Base-by-base conservation (phyloP, 2,113 vertebrate species). In the Morone chrysops region DNA sequence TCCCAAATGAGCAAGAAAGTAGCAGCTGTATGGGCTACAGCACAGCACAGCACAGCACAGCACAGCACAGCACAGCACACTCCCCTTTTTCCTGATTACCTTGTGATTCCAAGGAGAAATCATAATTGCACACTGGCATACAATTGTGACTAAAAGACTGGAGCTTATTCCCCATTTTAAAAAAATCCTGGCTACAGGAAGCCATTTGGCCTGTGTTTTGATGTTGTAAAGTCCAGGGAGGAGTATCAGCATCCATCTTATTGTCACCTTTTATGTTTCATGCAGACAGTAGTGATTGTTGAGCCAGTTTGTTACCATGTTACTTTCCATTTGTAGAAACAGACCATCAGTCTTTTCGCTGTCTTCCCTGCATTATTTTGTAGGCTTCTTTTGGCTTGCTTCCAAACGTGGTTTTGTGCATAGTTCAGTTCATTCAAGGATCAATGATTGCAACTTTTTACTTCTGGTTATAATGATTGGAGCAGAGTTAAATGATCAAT, bases 11-110 rank as follows among this genome's bases (percentile, higher is more conserved):
- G 72, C 75, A 65, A 57, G 78, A 75, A 84, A 62, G 20, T 50
- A 72, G 82, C 83, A 83, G 90, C 87, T 89, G 89, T 71, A 87
- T 67, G 57, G 73, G 85, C 70, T n/a, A 18, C 16, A 50, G 81
- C 83, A 18, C 72, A 31, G 75, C 38, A 22, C 61, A 41, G 54
- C 72, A 3, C 56, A 25, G 25, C 25, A 25, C 25, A 25, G 25
- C 72, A 3, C 56, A 22, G n/a, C 72, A 3, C 56, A 25, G 25
- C 25, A 25, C 25, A 25, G 25, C 72, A 3, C 56, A 22, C 80
- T 51, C 71, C 70, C 8, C 41, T 41, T 67, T 25, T 40, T 76
- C 38, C 80, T 72, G 83, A 80, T 81, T 83, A 63, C 81, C 59
- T 81, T 45, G 70, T 70, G 87, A 83, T 82, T 77, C 86, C 65